Evolutionary conservation across 2,797 vertebrate genomes (phyloP), one percentile per base, ranked within the genome.

Genomic region (Enteromius fasciolatus): DNA sequence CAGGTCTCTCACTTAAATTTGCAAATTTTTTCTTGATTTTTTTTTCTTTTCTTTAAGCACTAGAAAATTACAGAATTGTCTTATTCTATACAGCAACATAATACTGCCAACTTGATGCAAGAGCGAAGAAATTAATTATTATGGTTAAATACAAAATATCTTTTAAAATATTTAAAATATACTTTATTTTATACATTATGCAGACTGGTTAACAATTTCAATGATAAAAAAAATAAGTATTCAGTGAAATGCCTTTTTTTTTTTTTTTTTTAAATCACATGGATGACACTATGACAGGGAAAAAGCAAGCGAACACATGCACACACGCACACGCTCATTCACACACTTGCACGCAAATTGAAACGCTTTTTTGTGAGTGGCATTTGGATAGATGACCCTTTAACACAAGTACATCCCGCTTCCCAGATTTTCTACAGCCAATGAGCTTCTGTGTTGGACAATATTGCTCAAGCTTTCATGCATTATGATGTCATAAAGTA

Each of bases 111-210:
- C 87, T 93, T 90, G 88, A 91, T 93, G 89, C 78, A 91, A 90
- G 88, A 86, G 90, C 87, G 85, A 87, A 91, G 88, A 95, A 95
- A 94, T 93, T 91, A 94, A 93, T 93, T 87, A 76, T 88, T 88
- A 94, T 94, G 94, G 92, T 87, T 93, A 94, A 94, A 94, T 95
- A 95, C 92, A 95, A 95, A 95, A 95, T 94, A 93, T 93, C 88
- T 94, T 92, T 94, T 90, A 93, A 95, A 95, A 94, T 94, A 94
- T 92, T 95, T 93, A 94, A 95, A 95, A 95, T 95, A 95, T 93
- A 94, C 90, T 78, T 94, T 93, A 92, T 94, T 94, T 95, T 95
- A 88, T 94, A 95, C 94, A 95, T 92, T 93, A 94, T 94, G 92
- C 90, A 93, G 94, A 94, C 94, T 89, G 89, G 93, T 90, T 92